Conservation (phyloP, 2,888 invertebrate species). For the Drosophila maculinotata region DNA sequence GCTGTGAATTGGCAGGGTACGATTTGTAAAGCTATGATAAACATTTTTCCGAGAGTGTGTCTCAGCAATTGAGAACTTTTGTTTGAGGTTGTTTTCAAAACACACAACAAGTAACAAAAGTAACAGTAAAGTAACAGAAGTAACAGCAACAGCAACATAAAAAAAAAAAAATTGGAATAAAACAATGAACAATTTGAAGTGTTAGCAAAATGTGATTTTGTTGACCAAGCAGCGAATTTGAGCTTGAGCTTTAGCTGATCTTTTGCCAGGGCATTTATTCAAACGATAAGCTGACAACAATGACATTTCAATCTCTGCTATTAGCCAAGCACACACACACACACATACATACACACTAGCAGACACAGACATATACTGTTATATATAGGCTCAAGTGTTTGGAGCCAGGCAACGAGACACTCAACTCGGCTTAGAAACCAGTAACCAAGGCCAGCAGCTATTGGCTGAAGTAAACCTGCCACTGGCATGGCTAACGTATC, state of each 20-base stretch:
- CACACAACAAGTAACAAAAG: slow-evolving; percentile 29
- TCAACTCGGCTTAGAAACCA: slow-evolving; percentile 65
- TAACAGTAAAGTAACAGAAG: slow-evolving; percentile 19
- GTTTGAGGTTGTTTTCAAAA: slow-evolving; percentile 39
- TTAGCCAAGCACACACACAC: slow-evolving; percentile 41
- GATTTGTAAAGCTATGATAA: slow-evolving; percentile 30
- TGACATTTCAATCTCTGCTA: slow-evolving; percentile 76
- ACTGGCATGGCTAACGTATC: slow-evolving; percentile 40
- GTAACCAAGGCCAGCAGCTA: slow-evolving; percentile 77
- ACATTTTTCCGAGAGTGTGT: slow-evolving; percentile 22
- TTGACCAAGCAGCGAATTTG: slow-evolving; percentile 29
- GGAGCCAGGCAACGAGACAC: slow-evolving; percentile 49
- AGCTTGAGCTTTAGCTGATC: slow-evolving; percentile 30
- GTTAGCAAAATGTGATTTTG: slow-evolving; percentile 24
- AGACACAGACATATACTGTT: slow-evolving; percentile 17
- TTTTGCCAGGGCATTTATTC: slow-evolving; percentile 52
- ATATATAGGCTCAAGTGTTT: slow-evolving; percentile 30
- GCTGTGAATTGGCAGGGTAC: slow-evolving; percentile 55
- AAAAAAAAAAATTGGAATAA: slow-evolving; percentile 16
- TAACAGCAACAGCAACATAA: slow-evolving; percentile 31
- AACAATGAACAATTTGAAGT: slow-evolving; percentile 26
- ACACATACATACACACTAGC: slow-evolving; percentile 9
- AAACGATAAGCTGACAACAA: slow-evolving; percentile 72
- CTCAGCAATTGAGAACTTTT: slow-evolving; percentile 2
- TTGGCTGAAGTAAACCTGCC: slow-evolving; percentile 46